Percentiles rank a stretch among this genome's conserved stretches.
phyloP scores from a whole-genome alignment of 2,888 invertebrate species.

The Leucophenga montana region DNA sequence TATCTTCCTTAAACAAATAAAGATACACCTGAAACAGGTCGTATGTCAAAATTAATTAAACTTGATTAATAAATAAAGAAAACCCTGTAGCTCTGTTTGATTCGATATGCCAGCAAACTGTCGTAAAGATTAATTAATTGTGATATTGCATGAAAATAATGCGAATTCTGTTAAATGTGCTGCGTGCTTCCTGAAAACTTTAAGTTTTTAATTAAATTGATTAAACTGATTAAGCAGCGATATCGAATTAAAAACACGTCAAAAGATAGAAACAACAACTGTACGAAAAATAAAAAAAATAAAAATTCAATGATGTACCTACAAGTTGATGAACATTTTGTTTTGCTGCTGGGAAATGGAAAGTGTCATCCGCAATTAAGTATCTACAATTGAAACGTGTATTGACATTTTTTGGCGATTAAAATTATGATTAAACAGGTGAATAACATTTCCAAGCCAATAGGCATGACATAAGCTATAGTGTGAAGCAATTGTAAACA shows the following conservation, averaged over 20 bases:
- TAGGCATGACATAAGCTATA: neutral
- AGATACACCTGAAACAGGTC: neutral
- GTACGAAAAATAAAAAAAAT: neutral
- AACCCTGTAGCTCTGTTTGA: no score
- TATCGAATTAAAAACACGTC: neutral
- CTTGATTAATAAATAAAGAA: neutral
- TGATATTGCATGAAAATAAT: neutral
- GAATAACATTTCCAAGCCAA: neutral
- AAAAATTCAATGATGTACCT: no score
- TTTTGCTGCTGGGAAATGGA: neutral
- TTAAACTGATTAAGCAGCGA: no score
- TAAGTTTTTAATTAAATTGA: no score
- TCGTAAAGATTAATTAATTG: conserved; percentile 20
- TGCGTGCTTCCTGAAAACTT: no score
- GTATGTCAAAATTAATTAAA: conserved; percentile 23
- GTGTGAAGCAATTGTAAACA: no score
- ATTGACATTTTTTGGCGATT: neutral
- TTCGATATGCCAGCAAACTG: neutral
- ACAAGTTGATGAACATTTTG: no score
- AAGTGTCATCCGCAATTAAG: neutral
- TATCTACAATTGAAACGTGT: neutral
- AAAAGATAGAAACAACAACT: neutral
- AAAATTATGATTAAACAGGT: neutral
- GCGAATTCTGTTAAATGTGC: no score
- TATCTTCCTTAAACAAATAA: conserved; percentile 16